Evolutionary conservation across 2,113 vertebrate genomes (phyloP), one percentile per base, ranked within the genome.

Genomic region (Butorides virescens): DNA sequence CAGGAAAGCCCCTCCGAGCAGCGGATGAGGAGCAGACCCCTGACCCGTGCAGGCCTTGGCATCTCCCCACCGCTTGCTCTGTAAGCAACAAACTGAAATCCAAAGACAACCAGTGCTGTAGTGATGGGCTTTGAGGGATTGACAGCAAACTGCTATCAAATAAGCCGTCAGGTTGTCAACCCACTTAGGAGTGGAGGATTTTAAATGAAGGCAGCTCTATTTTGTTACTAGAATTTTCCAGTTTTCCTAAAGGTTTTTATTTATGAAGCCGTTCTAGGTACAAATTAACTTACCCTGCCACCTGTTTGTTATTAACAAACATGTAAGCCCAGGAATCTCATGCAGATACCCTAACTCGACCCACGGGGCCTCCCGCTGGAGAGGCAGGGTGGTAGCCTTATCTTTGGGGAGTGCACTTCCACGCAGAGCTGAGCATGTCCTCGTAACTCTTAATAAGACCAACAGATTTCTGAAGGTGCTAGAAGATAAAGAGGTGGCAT

Each of bases 221-320:
- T 67, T 67, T 47, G 7, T 30, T 10, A 7, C 83, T 63, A 91
- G 88, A 81, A 84, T 79, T 46, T 84, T 95, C 79, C 70, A 68
- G 52, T 91, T 92, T 77, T 73, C 76, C 37, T 5, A 2, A 36
- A 82, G 55, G 10, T 55, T 77, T 92, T 80, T 49, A 18, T 75
- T 93, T 74, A 36, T 66, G 71, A 50, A 81, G 74, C 42, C 5
- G 1, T 49, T 59, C 49, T 77, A 56, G 93, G 25, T 92, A 88
- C 72, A 93, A 22, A 92, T 96, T 79, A 96, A 91, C 90, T 58
- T 26, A 4, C 79, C 42, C 75, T 46, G 62, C 34, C 88, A 81
- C 30, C 18, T 20, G 32, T 32, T 88, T 65, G 75, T 47, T 67
- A 42, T 92, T 76, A 86, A 77, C 56, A n/a, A n/a, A n/a, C 2